A percentile compares a stretch with the other conserved stretches of the same genome.
These are phyloP conservation scores for Dromaius novaehollandiae DNA, from an alignment of 2,113 vertebrate genomes.

Conservation along the genomic window DNA sequence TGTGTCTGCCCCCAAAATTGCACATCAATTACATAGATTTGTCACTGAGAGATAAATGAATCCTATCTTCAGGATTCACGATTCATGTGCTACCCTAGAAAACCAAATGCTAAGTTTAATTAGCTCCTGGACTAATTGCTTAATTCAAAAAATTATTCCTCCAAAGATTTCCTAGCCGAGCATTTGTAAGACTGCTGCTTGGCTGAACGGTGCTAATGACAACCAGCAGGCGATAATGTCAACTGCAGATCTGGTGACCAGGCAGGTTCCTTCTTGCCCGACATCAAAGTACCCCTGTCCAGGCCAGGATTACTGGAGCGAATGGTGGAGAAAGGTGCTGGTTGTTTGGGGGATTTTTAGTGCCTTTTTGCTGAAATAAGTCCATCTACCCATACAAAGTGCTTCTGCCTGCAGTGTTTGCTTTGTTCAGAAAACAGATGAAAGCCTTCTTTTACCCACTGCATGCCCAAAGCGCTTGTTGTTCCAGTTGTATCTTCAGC, in stretches of 20 bases:
- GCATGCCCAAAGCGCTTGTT: too few relatives aligned
- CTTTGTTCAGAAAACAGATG: too few relatives aligned
- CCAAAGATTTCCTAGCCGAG: neutral
- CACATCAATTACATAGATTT: neutral
- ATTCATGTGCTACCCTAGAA: neutral
- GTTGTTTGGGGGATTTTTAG: too few relatives aligned
- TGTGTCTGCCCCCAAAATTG: neutral
- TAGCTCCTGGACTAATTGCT: neutral
- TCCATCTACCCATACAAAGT: too few relatives aligned
- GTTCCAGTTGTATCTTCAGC: too few relatives aligned
- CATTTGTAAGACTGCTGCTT: neutral
- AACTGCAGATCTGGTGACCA: neutral
- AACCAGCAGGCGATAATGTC: neutral
- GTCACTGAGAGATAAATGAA: neutral
- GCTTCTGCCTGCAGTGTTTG: too few relatives aligned
- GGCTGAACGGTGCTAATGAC: neutral
- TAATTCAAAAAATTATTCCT: neutral
- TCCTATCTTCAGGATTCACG: neutral
- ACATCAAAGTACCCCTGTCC: fast-evolving
- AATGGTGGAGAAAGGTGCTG: too few relatives aligned
- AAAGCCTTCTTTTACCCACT: too few relatives aligned
- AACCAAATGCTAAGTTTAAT: constrained; percentile 7
- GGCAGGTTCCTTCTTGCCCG: neutral
- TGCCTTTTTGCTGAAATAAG: too few relatives aligned
- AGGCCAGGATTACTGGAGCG: neutral